Conservation (phyloP, 2,888 invertebrate genomes). For the Pollenia angustigena region DNA sequence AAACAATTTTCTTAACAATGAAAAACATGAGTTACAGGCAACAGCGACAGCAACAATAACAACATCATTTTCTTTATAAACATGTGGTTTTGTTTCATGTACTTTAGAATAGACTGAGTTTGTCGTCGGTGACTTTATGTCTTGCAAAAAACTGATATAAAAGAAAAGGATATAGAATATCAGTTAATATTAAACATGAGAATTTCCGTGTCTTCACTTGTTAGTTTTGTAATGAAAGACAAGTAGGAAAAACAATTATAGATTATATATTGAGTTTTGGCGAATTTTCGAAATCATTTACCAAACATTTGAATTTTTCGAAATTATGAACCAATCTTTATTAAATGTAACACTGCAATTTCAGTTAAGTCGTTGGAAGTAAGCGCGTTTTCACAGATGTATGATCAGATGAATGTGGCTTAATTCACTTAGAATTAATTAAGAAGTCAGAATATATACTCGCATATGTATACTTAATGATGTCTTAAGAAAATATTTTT, state of each 20-base stretch:
- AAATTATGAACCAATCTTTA: too few species aligned
- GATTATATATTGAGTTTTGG: too few species aligned
- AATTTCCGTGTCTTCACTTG: neutral
- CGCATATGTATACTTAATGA: too few species aligned
- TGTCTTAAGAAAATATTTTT: too few species aligned
- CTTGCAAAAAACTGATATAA: neutral
- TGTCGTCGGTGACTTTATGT: neutral
- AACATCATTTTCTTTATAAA: conserved; percentile 3
- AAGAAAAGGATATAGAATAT: neutral
- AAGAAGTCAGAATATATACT: too few species aligned
- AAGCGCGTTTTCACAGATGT: too few species aligned
- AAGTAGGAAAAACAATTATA: neutral
- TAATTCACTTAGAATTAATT: too few species aligned
- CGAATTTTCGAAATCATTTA: too few species aligned
- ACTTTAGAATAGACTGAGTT: conserved; percentile 6
- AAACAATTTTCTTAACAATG: conserved; percentile 53
- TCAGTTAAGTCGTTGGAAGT: too few species aligned
- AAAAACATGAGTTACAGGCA: conserved; percentile 23
- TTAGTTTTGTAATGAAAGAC: neutral
- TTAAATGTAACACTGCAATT: too few species aligned
- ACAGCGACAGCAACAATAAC: conserved; percentile 10
- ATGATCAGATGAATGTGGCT: too few species aligned
- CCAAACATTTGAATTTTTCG: too few species aligned
- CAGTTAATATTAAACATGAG: conserved; percentile 4
- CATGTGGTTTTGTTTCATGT: conserved; percentile 41